Base-by-base conservation (phyloP, 2,888 invertebrate species). In the Cephus spinipes region DNA sequence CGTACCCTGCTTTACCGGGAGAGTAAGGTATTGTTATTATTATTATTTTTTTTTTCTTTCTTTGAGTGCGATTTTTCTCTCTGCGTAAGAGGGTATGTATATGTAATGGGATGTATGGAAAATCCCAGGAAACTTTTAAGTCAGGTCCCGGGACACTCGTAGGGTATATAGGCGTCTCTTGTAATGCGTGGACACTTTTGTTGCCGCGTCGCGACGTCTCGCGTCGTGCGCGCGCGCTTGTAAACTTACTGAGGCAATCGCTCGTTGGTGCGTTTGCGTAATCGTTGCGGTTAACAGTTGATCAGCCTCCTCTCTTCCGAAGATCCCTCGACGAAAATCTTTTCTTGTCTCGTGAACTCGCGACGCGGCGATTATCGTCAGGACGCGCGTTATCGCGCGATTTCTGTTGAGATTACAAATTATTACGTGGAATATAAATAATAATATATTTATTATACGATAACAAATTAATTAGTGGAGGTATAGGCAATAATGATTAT, bases 401-500 rank as follows among this genome's bases (percentile, higher is more conserved):
- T 31, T 71, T 69, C 34, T 74, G 32, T 55, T 80, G 80, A 84
- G 83, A 82, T 82, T 85, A 88, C 83, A 87, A 89, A 89, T 90
- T 89, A 90, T 89, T 86, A 87, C 86, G 85, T 87, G 88, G 84
- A 89, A 86, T 85, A 87, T 86, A 87, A 85, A 86, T 87, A 87
- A 85, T 79, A 80, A 84, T 82, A 83, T 89, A 90, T 90, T 87
- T 90, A 90, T 89, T 89, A 90, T 89, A 90, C 89, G 84, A 89
- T 87, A 83, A 84, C 76, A 83, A 84, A 87, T 83, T 85, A 89
- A 88, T 86, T 89, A 90, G 87, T 85, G 85, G 83, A 85, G 85
- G 84, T 82, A 83, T 86, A 85, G 84, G 81, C 82, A 81, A 83
- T 83, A 82, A 76, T 79, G 80, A 75, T 23, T 23, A 55, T 55